A percentile compares a stretch with the other conserved stretches of the same genome.
These are phyloP conservation scores for Orius insidiosus DNA, from an alignment of 1,140 invertebrate genomes.

Conservation along the genomic window DNA sequence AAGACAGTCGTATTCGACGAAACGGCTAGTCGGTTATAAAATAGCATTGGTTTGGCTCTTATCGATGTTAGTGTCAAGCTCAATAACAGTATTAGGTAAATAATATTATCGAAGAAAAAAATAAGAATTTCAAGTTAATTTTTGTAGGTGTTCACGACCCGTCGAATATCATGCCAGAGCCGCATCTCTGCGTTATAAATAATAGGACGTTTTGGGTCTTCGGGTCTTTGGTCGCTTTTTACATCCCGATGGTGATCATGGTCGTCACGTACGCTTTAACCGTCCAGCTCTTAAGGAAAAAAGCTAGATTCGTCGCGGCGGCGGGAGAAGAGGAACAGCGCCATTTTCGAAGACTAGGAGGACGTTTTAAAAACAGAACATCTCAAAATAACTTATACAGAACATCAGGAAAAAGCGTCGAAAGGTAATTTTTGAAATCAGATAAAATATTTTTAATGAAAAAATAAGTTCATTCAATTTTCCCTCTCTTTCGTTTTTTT, in stretches of 20 bases:
- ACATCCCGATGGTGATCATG: slow-evolving; percentile 86
- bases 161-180: slow-evolving; percentile 57
- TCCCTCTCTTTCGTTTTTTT: no score
- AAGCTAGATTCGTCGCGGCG: slow-evolving; percentile 45
- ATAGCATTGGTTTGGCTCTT: slow-evolving; percentile 72
- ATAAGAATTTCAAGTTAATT: not conserved
- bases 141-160: slow-evolving; percentile 46
- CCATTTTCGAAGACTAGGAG: slow-evolving; percentile 32
- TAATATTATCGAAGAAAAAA: not conserved
- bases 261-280: slow-evolving; percentile 77
- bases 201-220: slow-evolving; percentile 74
- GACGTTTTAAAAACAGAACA: slow-evolving; percentile 23
- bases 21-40: slow-evolving; percentile 59
- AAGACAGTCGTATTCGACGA: slow-evolving; percentile 49
- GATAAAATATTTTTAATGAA: no score
- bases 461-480: no score
- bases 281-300: slow-evolving; percentile 59
- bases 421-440: no score
- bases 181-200: slow-evolving; percentile 62
- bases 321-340: slow-evolving; percentile 34
- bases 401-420: slow-evolving; percentile 6
- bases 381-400: slow-evolving; percentile 7
- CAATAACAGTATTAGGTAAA: slow-evolving; percentile 71
- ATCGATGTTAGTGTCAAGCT: slow-evolving; percentile 70
- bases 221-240: slow-evolving; percentile 77